Conservation (phyloP, 2,888 invertebrate genomes). For the Agrochola macilenta region DNA sequence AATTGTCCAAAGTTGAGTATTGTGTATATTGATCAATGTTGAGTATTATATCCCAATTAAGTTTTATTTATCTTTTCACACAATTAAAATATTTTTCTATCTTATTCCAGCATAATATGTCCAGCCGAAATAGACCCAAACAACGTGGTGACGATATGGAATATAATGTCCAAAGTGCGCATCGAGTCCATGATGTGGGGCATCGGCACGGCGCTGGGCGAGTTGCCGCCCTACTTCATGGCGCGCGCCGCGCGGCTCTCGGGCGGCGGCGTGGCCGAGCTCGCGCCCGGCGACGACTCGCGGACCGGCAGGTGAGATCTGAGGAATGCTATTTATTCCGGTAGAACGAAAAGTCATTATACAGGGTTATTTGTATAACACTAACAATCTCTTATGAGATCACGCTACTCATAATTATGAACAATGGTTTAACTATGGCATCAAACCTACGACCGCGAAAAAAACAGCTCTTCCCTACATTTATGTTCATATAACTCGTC, state of each 20-base stretch:
- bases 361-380: no score
- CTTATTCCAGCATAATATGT: conserved; percentile 95
- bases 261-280: conserved; percentile 80
- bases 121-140: conserved; percentile 93
- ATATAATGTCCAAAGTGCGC: conserved; percentile 98
- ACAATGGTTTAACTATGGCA: no score
- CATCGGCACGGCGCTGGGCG: conserved; percentile 99
- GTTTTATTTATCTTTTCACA: background rate
- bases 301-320: conserved; percentile 75
- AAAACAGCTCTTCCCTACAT: no score
- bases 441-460: no score
- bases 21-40: background rate
- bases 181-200: conserved; percentile 99
- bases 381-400: no score
- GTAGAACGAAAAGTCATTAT: no score
- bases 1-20: background rate
- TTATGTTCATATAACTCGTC: no score
- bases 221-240: conserved; percentile 99
- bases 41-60: background rate
- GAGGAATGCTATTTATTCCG: no score
- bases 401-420: no score
- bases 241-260: conserved; percentile 97
- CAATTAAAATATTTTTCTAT: background rate
- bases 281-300: conserved; percentile 77
- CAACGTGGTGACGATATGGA: conserved; percentile 95